Percentiles rank a stretch among this genome's conserved stretches.
These are phyloP conservation scores for Zeugodacus cucurbitae DNA, from an alignment of 1,140 invertebrate species.

Conservation along the genomic window DNA sequence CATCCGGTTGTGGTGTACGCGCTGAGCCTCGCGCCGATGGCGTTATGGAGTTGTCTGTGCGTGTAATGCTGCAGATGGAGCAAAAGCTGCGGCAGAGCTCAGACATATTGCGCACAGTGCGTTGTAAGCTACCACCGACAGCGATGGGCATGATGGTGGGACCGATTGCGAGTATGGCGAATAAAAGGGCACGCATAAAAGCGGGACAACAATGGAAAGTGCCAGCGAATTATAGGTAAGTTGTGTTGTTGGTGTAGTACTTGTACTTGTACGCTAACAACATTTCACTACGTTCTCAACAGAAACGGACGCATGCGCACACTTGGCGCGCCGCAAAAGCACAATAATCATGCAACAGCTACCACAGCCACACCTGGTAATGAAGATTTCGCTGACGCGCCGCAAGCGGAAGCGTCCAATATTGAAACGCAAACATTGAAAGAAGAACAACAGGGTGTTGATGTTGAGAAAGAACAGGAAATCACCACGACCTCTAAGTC, in stretches of 20 bases:
- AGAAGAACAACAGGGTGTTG: neutral
- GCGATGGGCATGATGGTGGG: conserved; percentile 59
- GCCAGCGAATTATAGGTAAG: conserved; percentile 31
- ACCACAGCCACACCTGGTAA: neutral
- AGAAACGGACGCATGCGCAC: conserved; percentile 63
- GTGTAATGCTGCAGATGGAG: conserved; percentile 78
- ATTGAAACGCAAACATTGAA: neutral
- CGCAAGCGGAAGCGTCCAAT: neutral
- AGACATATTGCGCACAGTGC: conserved; percentile 73
- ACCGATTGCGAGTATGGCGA: neutral
- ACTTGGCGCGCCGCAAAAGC: neutral
- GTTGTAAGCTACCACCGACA: conserved; percentile 66
- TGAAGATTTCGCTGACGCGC: conserved; percentile 2
- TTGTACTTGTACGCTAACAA: neutral
- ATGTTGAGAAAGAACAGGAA: neutral
- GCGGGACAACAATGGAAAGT: neutral
- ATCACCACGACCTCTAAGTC: neutral
- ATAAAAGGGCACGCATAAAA: neutral
- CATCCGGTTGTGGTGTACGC: conserved; percentile 78
- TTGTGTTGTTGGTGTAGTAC: neutral
- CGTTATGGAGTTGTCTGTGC: conserved; percentile 72
- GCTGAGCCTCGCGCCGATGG: conserved; percentile 66
- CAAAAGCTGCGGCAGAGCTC: conserved; percentile 75
- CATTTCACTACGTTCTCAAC: neutral
- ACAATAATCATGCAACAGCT: neutral